phyloP scores from a whole-genome alignment of 1,140 invertebrate species.

The Calosoma granatense region DNA sequence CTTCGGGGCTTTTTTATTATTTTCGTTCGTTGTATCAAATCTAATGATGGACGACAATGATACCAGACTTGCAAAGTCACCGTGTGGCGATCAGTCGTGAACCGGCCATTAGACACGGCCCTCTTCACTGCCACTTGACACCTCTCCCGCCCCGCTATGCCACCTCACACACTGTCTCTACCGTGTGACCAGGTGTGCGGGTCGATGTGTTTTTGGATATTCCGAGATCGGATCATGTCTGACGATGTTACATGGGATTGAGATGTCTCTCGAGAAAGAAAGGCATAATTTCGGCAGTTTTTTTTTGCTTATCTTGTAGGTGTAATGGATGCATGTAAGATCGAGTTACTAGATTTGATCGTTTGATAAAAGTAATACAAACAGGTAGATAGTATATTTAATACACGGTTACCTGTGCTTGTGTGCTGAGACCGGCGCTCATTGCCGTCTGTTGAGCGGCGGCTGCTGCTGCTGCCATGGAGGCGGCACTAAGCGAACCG shows the following conservation, averaged over 20 bases:
- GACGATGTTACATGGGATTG: background rate
- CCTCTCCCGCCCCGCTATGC: background rate
- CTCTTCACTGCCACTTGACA: background rate
- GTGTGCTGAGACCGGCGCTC: constrained; percentile 44
- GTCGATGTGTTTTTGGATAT: background rate
- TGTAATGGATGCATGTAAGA: no score
- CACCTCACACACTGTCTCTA: background rate
- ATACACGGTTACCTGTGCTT: constrained; percentile 44
- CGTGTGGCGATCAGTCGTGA: constrained; percentile 16
- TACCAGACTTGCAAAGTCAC: constrained; percentile 13
- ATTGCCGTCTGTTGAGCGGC: constrained; percentile 51
- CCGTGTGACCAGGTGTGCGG: background rate
- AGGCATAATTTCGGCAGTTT: no score
- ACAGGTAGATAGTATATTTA: constrained; percentile 3
- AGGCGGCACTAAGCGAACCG: constrained; percentile 48
- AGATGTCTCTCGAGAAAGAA: background rate
- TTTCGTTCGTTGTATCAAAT: constrained; percentile 1
- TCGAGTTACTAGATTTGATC: no score
- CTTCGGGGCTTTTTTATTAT: background rate
- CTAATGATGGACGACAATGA: constrained; percentile 9
- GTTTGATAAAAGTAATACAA: no score
- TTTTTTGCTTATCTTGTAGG: no score
- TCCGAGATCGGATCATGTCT: background rate
- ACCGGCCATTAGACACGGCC: constrained; percentile 16
- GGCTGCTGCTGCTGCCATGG: constrained; percentile 51